Evolutionary conservation across 2,888 invertebrate genomes (phyloP), one percentile per base, ranked within the genome.

Genomic region (Pimpla rufipes): DNA sequence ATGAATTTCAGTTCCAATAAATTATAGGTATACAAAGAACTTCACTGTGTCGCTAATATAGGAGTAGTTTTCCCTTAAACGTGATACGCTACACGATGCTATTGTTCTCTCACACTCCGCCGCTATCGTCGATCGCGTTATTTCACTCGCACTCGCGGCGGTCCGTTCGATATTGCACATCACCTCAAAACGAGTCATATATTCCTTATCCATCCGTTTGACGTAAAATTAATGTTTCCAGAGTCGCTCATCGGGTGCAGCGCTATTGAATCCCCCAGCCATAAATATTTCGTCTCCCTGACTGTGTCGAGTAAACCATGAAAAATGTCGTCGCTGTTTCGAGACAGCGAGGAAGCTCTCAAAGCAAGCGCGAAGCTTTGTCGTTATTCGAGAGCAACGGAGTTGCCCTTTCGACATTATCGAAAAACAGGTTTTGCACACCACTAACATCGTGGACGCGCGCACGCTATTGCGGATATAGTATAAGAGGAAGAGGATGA

Each of bases 361-460:
- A 29, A 29, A 29, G 29, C 29, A 40, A 75, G 29, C 47, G 66
- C 62, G 71, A 47, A 76, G 81, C 73, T 81, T 76, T 64, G 40
- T 70, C 77, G 71, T 80, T 82, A 75, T 79, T 76, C 68, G 64
- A 79, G 76, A 47, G 83, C 78, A 79, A 83, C 83, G 71, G 73
- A 62, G 76, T 82, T 83, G 79, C 85, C 87, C 87, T 88, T 87
- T 81, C 85, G 86, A 87, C 87, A 88, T 87, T 88, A 88, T 88
- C 87, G 85, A 88, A 88, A 86, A 89, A 89, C 89, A 89, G 89
- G 88, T 89, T 89, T 88, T 84, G 83, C 83, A 80, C 79, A 66
- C 79, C 16, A 73, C 45, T 64, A 55, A 73, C 47, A 79, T 74
- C 77, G 82, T 35, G 79, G 67, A 75, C 78, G 68, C 50, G 59